These are phyloP conservation scores for Poecilus cupreus DNA, from an alignment of 2,888 invertebrate species.

Conservation along the genomic window DNA sequence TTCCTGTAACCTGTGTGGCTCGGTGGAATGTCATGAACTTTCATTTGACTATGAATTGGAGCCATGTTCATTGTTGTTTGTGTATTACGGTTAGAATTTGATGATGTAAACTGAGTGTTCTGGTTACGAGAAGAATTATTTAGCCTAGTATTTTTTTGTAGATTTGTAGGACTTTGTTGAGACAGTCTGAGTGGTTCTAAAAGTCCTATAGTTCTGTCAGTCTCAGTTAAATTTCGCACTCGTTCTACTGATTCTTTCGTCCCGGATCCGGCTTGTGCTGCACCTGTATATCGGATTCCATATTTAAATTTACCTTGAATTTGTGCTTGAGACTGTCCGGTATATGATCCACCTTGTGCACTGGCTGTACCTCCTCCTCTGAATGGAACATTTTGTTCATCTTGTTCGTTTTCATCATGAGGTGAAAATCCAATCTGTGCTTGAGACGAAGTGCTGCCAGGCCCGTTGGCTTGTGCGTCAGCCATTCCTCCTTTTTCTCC, in stretches of 20 bases:
- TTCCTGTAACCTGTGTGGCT: background rate
- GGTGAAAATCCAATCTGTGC: slow-evolving; percentile 92
- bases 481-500: slow-evolving; percentile 89
- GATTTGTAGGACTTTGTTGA: background rate
- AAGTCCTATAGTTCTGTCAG: slow-evolving; percentile 49
- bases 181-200: slow-evolving; percentile 59
- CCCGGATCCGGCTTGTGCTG: slow-evolving; percentile 89
- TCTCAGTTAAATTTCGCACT: slow-evolving; percentile 39
- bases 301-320: slow-evolving; percentile 87
- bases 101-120: background rate
- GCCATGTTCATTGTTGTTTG: slow-evolving; percentile 7
- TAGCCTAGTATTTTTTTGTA: background rate
- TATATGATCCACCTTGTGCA: slow-evolving; percentile 83
- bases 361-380: slow-evolving; percentile 86
- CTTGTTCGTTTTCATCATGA: slow-evolving; percentile 77
- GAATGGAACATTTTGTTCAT: slow-evolving; percentile 76
- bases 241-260: slow-evolving; percentile 61
- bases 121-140: background rate
- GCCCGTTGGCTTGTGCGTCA: slow-evolving; percentile 89
- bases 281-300: slow-evolving; percentile 76
- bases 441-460: slow-evolving; percentile 90
- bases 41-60: slow-evolving; percentile 50
- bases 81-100: slow-evolving; percentile 3
- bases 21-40: slow-evolving; percentile 35
- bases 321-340: slow-evolving; percentile 89